Base-by-base conservation (phyloP, 2,113 vertebrate genomes). In the Anser cygnoides region DNA sequence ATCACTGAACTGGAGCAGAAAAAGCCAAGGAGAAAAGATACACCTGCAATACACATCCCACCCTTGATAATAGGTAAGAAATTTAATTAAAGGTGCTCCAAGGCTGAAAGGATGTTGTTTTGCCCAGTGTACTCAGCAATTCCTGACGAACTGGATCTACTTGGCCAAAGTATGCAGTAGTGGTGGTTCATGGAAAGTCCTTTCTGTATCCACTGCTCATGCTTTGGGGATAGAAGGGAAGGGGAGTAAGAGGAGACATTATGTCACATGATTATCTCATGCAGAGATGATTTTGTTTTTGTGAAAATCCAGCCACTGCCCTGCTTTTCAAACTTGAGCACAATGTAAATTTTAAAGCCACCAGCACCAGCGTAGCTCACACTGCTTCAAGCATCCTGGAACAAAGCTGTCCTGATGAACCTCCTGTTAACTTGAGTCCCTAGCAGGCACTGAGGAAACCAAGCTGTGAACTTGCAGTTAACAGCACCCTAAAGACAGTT, bases 11-110 rank as follows among this genome's bases (percentile, higher is more conserved):
- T 95, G 84, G 98, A 98, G 80, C 97, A 98, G 93, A 99, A 98
- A 96, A 99, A 98, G 90, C 99, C 99, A 66, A 98, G 98, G 91
- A 98, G 99, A 94, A 99, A 99, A 98, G 99, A 99, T 95, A 99
- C 99, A 8, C 99, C 99, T 25, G 98, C 99, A 50, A 96, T 99
- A 92, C 97, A 98, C 52, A 93, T 96, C 70, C 97, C 98, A 44
- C 99, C 98, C 31, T 98, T 98, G 68, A 97, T 98, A 84, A 97
- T 98, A 98, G 99, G 99, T 99, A 97, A 98, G 96, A 94, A 43
- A 93, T 29, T 75, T 75, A 13, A 43, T 7, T 68, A 43, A 89
- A 84, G 35, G 33, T 65, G 8, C 8, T 62, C 33, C 28, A 50
- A 78, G 68, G 10, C 35, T 80, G 46, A 58, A 59, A 78, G 41